Conservation (phyloP, 2,888 invertebrate species). For the Dorcus hopei region DNA sequence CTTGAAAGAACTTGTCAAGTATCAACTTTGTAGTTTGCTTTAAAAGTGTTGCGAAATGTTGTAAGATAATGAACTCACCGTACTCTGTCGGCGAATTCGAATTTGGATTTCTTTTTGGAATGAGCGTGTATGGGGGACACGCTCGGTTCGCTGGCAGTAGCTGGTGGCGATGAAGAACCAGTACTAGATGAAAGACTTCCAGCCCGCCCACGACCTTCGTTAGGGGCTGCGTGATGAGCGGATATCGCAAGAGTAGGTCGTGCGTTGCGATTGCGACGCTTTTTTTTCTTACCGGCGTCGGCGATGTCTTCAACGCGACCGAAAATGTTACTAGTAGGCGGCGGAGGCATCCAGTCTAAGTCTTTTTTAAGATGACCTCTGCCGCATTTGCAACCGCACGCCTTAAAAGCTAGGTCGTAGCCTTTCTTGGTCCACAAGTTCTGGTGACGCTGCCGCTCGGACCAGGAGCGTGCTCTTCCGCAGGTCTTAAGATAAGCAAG, state of each 20-base stretch:
- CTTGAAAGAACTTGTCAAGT: no score
- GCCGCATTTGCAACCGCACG: slow-evolving; percentile 91
- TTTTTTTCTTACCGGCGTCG: slow-evolving; percentile 61
- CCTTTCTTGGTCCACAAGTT: slow-evolving; percentile 98
- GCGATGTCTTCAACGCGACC: slow-evolving; percentile 55
- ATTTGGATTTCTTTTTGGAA: slow-evolving; percentile 71
- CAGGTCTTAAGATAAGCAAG: slow-evolving; percentile 86
- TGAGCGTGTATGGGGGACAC: slow-evolving; percentile 68
- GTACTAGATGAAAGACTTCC: slow-evolving; percentile 76
- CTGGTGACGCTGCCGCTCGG: slow-evolving; percentile 89
- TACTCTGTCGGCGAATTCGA: slow-evolving; percentile 75
- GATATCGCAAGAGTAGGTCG: slow-evolving; percentile 61
- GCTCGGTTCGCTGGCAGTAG: slow-evolving; percentile 73
- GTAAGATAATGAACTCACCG: slow-evolving; percentile 59
- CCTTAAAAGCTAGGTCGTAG: slow-evolving; percentile 93
- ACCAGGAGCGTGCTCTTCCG: slow-evolving; percentile 91
- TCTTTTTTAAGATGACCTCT: slow-evolving; percentile 93
- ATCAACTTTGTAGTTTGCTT: no score
- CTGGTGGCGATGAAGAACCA: slow-evolving; percentile 76
- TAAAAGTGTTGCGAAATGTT: no score
- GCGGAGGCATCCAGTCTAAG: slow-evolving; percentile 83
- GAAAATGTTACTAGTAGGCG: slow-evolving; percentile 52
- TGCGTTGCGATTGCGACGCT: slow-evolving; percentile 65
- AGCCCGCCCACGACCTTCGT: slow-evolving; percentile 61
- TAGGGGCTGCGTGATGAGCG: slow-evolving; percentile 48